phyloP scores from a whole-genome alignment of 2,797 vertebrate genomes.

The Limnodromus scolopaceus region DNA sequence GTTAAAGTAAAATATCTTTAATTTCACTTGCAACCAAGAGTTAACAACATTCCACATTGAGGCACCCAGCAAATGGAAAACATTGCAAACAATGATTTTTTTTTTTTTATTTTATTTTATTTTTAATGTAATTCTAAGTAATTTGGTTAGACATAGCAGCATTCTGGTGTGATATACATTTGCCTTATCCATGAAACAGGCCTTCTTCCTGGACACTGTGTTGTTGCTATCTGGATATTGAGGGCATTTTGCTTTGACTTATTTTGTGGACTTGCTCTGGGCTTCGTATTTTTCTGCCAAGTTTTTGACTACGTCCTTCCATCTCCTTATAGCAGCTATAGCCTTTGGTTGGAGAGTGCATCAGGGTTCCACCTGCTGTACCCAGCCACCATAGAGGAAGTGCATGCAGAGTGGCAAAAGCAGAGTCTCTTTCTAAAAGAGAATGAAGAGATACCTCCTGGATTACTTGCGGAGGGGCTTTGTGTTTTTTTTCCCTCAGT shows the following conservation, averaged over 20 bases:
- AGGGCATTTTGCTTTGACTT: background rate
- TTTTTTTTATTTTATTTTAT: no score
- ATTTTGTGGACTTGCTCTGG: background rate
- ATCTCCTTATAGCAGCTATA: background rate
- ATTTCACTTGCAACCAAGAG: background rate
- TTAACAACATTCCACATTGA: background rate
- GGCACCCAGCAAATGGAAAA: background rate
- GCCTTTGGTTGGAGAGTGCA: background rate
- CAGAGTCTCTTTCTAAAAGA: background rate
- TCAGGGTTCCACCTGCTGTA: background rate
- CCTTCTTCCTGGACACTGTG: background rate
- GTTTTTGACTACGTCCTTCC: background rate
- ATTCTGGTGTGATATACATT: background rate
- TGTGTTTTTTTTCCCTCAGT: background rate
- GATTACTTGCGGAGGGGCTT: background rate
- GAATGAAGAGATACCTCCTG: background rate
- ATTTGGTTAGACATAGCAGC: background rate
- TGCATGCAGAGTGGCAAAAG: background rate
- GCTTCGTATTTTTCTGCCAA: background rate
- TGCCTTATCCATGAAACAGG: background rate
- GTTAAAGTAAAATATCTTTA: background rate
- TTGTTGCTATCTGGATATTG: background rate
- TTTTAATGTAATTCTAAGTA: background rate
- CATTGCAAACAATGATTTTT: background rate
- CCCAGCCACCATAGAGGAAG: background rate